A percentile compares a stretch with the other conserved stretches of the same genome.
phyloP scores from a whole-genome alignment of 2,888 invertebrate genomes.

The Cheilosia scutellata region DNA sequence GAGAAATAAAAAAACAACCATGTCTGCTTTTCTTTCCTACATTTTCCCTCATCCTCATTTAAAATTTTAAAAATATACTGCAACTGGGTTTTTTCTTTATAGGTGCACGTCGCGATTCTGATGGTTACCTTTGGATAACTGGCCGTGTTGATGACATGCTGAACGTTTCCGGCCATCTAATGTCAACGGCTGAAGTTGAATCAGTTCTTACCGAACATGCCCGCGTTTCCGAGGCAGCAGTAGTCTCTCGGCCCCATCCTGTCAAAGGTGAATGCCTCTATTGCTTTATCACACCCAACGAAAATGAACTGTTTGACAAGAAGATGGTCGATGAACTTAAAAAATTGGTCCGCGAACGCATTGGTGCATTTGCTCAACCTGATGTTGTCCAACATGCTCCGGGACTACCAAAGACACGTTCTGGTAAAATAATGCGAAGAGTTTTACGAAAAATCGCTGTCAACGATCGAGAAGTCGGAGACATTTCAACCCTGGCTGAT shows the following conservation, averaged over 20 bases:
- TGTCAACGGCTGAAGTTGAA: conserved; percentile 98
- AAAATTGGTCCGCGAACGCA: conserved; percentile 92
- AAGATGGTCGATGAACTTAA: conserved; percentile 90
- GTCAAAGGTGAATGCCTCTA: conserved; percentile 99
- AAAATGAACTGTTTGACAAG: conserved; percentile 89
- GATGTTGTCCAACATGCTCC: conserved; percentile 97
- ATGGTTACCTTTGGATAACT: conserved; percentile 98
- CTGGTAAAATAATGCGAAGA: conserved; percentile 99
- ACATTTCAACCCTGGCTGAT: conserved; percentile 97
- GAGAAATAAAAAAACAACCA: no score
- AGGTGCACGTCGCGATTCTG: conserved; percentile 96
- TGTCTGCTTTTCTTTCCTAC: no score
- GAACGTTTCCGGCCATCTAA: conserved; percentile 98
- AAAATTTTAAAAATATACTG: no score
- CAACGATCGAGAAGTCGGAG: conserved; percentile 95
- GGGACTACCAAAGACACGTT: conserved; percentile 97
- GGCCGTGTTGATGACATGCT: conserved; percentile 99
- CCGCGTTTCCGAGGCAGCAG: conserved; percentile 96
- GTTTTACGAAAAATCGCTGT: conserved; percentile 96
- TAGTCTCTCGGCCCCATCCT: conserved; percentile 96
- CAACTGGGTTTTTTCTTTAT: conserved; percentile 43
- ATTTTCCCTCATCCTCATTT: no score
- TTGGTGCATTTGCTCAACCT: conserved; percentile 98
- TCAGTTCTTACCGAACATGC: conserved; percentile 91
- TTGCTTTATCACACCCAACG: conserved; percentile 97